These are phyloP conservation scores for Merodon equestris DNA, from an alignment of 2,888 invertebrate species.

Conservation along the genomic window DNA sequence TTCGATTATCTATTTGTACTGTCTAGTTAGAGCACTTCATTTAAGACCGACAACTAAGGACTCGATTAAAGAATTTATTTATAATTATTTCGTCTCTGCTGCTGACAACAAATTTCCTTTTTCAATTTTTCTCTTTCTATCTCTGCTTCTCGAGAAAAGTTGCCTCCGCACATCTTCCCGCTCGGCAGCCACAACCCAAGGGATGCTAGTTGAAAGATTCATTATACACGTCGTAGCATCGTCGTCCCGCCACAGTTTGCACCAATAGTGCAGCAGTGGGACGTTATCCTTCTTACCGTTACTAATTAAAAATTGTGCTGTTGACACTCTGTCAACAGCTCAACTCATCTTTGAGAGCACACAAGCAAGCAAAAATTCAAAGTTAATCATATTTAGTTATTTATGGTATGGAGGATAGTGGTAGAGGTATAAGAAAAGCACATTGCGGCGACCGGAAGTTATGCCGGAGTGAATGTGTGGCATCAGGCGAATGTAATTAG, in stretches of 20 bases:
- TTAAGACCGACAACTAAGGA: slow-evolving; percentile 43
- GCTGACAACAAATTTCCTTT: slow-evolving; percentile 50
- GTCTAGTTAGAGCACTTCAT: too few species aligned
- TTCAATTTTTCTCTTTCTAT: slow-evolving; percentile 15
- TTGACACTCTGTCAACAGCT: slow-evolving; percentile 67
- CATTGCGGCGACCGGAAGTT: slow-evolving; percentile 13
- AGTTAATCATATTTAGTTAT: slow-evolving; percentile 61
- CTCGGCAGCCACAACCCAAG: too few species aligned
- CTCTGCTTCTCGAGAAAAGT: slow-evolving; percentile 4
- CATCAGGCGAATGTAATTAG: too few species aligned
- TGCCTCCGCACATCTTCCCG: neutral
- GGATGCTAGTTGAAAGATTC: too few species aligned
- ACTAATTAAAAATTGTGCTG: slow-evolving; percentile 62
- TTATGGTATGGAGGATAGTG: slow-evolving; percentile 58
- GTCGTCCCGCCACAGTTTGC: slow-evolving; percentile 32
- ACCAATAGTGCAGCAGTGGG: slow-evolving; percentile 50
- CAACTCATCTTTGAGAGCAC: slow-evolving; percentile 31
- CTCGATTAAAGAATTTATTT: slow-evolving; percentile 57
- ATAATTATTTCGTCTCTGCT: slow-evolving; percentile 57
- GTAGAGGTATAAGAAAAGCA: slow-evolving; percentile 54
- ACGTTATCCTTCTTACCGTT: slow-evolving; percentile 61
- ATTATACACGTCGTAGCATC: slow-evolving; percentile 18
- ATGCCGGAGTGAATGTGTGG: neutral
- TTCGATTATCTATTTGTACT: too few species aligned
- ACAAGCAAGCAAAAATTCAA: slow-evolving; percentile 42